A percentile compares a stretch with the other conserved stretches of the same genome.
These are phyloP conservation scores for Hydropsyche betteni DNA, from an alignment of 2,888 invertebrate genomes.

Conservation along the genomic window DNA sequence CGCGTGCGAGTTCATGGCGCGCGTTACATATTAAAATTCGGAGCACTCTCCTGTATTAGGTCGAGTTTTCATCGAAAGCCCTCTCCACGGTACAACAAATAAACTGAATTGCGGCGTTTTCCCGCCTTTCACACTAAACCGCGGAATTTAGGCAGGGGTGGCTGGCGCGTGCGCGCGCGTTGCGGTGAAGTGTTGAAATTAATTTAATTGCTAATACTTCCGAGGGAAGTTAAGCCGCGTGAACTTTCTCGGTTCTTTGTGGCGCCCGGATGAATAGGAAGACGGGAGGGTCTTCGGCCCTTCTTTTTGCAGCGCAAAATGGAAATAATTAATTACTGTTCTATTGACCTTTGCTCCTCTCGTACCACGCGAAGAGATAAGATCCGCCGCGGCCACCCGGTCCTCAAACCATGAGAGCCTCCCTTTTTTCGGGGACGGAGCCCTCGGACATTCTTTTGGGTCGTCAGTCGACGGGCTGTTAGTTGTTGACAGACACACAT, in stretches of 20 bases:
- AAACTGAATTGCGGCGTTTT: too few relatives aligned
- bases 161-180: slow-evolving; percentile 13
- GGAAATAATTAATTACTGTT: slow-evolving; percentile 51
- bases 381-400: slow-evolving; percentile 36
- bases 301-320: slow-evolving; percentile 46
- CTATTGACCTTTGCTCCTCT: slow-evolving; percentile 50
- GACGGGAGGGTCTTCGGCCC: slow-evolving; percentile 32
- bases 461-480: slow-evolving; percentile 44
- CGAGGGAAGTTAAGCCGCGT: slow-evolving; percentile 39
- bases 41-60: too few relatives aligned
- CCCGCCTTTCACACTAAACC: too few relatives aligned
- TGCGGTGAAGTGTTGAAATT: slow-evolving; percentile 25
- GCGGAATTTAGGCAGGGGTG: too few relatives aligned
- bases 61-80: too few relatives aligned
- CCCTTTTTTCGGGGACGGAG: slow-evolving; percentile 41
- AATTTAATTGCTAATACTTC: slow-evolving; percentile 42
- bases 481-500: slow-evolving; percentile 50
- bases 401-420: slow-evolving; percentile 37
- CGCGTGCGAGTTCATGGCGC: too few relatives aligned
- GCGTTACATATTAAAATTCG: too few relatives aligned
- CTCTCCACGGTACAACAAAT: too few relatives aligned
- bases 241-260: slow-evolving; percentile 40
- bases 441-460: slow-evolving; percentile 40
- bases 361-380: slow-evolving; percentile 35
- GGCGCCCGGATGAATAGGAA: slow-evolving; percentile 29